phyloP scores from a whole-genome alignment of 2,888 invertebrate genomes.

The Acronicta leporina region DNA sequence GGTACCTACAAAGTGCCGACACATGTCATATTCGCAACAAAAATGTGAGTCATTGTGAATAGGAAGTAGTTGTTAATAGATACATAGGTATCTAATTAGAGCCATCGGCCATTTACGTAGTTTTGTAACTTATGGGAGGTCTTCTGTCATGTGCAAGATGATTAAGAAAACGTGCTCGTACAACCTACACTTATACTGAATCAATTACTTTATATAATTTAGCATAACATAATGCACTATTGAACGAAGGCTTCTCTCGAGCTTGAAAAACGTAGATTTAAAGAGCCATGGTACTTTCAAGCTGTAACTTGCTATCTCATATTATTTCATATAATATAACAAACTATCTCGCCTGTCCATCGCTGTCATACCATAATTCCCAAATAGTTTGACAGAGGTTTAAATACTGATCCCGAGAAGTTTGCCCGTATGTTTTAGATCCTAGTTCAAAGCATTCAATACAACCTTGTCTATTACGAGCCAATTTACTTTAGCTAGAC shows the following conservation, averaged over 20 bases:
- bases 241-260: background rate
- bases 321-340: background rate
- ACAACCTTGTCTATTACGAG: too few species aligned
- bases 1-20: background rate
- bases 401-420: too few species aligned
- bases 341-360: too few species aligned
- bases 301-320: background rate
- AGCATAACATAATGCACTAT: constrained; percentile 10
- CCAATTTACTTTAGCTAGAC: too few species aligned
- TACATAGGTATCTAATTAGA: constrained; percentile 19
- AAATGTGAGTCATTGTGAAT: constrained; percentile 11
- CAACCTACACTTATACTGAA: constrained; percentile 30
- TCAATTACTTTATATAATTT: constrained; percentile 16
- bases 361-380: too few species aligned
- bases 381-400: too few species aligned
- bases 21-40: background rate
- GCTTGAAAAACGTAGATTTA: too few species aligned
- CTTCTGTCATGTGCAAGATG: constrained; percentile 19
- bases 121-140: constrained; percentile 17
- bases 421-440: too few species aligned
- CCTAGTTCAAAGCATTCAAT: too few species aligned
- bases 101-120: constrained; percentile 13
- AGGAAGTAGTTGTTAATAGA: constrained; percentile 16
- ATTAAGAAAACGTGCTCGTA: constrained; percentile 31
- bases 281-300: too few species aligned